Base-by-base conservation (phyloP, 2,113 vertebrate species). In the Balaeniceps rex region DNA sequence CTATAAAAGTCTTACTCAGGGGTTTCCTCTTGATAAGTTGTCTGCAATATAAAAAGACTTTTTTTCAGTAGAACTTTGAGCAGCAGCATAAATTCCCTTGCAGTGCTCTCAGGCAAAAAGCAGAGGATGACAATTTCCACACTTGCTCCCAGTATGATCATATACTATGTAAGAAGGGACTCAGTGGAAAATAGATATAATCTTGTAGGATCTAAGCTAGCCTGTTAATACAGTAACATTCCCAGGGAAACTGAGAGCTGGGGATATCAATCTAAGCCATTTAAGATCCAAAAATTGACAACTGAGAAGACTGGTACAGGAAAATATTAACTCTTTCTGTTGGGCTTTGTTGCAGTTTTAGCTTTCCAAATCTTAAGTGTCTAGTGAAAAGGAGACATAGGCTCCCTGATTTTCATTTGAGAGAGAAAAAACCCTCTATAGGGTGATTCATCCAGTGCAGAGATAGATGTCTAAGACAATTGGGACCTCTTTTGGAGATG, bases 11-110 rank as follows among this genome's bases (percentile, higher is more conserved):
- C 94, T 94, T 95, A 94, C 60, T 94, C 47, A n/a, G 80, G 87
- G 63, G 61, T 63, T 92, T 97, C 51, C 78, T 95, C 42, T 91
- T 86, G 71, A 88, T 96, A 96, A 97, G 90, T 96, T 96, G 79
- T 54, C 83, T 77, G 86, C 26, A 92, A 90, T 84, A 82, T 77
- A 96, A 95, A 94, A 57, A 74, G 34, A 93, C 0, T 3, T 60
- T 51, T 88, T 88, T 66, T 87, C 71, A 88, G 61, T 34, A 88
- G 58, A 93, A 96, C 68, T 47, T 80, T 90, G 60, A 87, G 58
- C 52, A 87, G 64, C 36, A 47, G 46, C 75, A 97, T 96, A 96
- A 96, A 96, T 97, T 97, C 65, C 28, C 74, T 93, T 88, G 74
- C 64, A 95, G 34, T 61, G 49, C 88, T 87, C 22, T 90, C 69